Base-by-base conservation (phyloP, 2,113 vertebrate species). In the Planiliza haematocheilus region DNA sequence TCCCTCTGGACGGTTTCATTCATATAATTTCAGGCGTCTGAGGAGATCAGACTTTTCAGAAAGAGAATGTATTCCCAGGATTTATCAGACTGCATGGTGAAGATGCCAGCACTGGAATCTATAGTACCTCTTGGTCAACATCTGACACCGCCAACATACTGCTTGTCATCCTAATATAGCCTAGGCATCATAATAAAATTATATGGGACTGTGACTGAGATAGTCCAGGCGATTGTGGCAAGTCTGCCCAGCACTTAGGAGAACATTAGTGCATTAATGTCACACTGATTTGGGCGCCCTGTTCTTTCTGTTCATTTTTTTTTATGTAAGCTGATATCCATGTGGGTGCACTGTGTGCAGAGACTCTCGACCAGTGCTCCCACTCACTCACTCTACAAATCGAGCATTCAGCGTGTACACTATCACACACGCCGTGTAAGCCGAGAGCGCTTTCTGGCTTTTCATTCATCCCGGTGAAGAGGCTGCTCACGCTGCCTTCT, bases 341-440 rank as follows among this genome's bases (percentile, higher is more conserved):
- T 70, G 82, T 83, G 86, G 76, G 78, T 72, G 80, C 65, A 60
- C 53, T 17, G 58, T 17, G 58, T 63, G 84, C 11, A 10, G 43
- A 81, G 88, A 83, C 83, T 85, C 77, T 83, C 82, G 52, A 86
- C 85, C 82, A 70, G 72, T 64, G 77, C 82, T 88, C 77, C 87
- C 85, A 65, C 52, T 58, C 65, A 38, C 64, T 24, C 55, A 42
- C 72, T 74, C 67, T 67, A 73, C 85, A 69, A 78, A 78, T n/a
- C 80, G 43, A 61, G 84, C 88, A 52, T 51, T 65, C 65, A 68
- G 62, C 30, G 66, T 16, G 36, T 51, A 70, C 55, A n/a, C 66
- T 21, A 37, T 52, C 85, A 39, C 78, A 63, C 78, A 16, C 58
- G 51, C 62, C 41, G 63, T 12, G 80, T 16, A 45, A 72, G 58